phyloP scores from a whole-genome alignment of 1,140 invertebrate species.

The Drosophila busckii region DNA sequence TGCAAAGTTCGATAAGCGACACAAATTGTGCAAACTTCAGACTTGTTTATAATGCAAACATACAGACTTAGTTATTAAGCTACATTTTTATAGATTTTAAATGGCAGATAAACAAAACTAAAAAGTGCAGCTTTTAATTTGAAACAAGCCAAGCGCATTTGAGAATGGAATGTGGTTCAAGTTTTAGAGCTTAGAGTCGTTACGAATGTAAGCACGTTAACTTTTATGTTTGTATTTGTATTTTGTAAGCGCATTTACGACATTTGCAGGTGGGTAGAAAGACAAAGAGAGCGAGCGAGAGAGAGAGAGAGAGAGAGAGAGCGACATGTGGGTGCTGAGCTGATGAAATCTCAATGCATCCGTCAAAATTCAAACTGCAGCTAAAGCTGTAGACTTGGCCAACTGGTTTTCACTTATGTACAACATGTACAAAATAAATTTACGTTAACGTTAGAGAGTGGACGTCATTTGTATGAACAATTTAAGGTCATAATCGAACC shows the following conservation, averaged over 20 bases:
- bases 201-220: too few relatives aligned
- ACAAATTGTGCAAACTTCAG: conserved; percentile 27
- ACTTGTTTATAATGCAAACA: conserved; percentile 16
- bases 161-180: conserved; percentile 56
- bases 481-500: too few relatives aligned
- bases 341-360: too few relatives aligned
- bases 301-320: not conserved
- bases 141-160: conserved; percentile 50
- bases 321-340: too few relatives aligned
- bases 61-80: conserved; percentile 5
- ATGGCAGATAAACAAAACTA: conserved; percentile 34
- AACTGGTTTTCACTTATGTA: too few relatives aligned
- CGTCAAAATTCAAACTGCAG: too few relatives aligned
- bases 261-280: conserved; percentile 27
- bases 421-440: too few relatives aligned
- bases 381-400: too few relatives aligned
- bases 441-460: too few relatives aligned
- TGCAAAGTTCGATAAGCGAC: conserved; percentile 35
- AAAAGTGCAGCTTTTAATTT: conserved; percentile 46
- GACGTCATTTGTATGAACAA: too few relatives aligned
- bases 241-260: conserved; percentile 6
- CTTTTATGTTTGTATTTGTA: too few relatives aligned
- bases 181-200: conserved; percentile 28
- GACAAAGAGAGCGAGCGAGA: not conserved
- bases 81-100: conserved; percentile 14